A percentile compares a stretch with the other conserved stretches of the same genome.
phyloP scores from a whole-genome alignment of 2,888 invertebrate species.

The Miltochrista miniata region DNA sequence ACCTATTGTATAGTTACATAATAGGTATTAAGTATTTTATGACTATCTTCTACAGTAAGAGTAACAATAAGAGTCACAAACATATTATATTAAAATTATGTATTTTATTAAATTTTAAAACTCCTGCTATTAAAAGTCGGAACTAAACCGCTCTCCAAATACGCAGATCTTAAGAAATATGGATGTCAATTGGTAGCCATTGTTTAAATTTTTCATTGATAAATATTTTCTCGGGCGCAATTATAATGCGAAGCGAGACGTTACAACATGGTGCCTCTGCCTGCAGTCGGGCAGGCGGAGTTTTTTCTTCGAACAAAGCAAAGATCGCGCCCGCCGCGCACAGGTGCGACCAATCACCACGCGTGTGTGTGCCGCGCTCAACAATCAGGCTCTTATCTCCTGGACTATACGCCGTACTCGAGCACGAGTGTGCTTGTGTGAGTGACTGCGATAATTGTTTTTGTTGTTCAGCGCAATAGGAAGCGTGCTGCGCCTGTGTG shows the following conservation, averaged over 20 bases:
- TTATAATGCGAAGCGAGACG: conserved; percentile 40
- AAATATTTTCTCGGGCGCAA: conserved; percentile 40
- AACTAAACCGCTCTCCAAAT: too few species aligned
- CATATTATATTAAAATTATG: too few species aligned
- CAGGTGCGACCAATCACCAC: conserved; percentile 72
- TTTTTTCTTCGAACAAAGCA: conserved; percentile 50
- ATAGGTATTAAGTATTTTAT: too few species aligned
- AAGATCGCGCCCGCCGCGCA: conserved; percentile 38
- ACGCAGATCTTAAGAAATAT: too few species aligned
- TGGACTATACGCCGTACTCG: conserved; percentile 28
- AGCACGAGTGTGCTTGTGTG: conserved; percentile 23
- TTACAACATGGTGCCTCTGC: conserved; percentile 57
- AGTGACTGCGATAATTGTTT: conserved; percentile 63
- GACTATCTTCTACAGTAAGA: too few species aligned
- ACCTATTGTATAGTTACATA: too few species aligned
- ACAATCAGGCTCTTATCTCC: conserved; percentile 56
- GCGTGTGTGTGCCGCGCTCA: conserved; percentile 46
- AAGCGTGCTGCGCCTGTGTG: conserved; percentile 52
- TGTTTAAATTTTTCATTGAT: conserved; percentile 35
- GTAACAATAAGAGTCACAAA: too few species aligned
- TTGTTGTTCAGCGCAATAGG: conserved; percentile 60
- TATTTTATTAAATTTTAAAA: too few species aligned
- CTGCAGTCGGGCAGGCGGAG: conserved; percentile 48
- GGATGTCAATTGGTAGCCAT: conserved; percentile 5
- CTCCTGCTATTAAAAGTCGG: too few species aligned